Evolutionary conservation across 2,797 vertebrate species (phyloP).

Genomic region (Gastrophryne carolinensis): DNA sequence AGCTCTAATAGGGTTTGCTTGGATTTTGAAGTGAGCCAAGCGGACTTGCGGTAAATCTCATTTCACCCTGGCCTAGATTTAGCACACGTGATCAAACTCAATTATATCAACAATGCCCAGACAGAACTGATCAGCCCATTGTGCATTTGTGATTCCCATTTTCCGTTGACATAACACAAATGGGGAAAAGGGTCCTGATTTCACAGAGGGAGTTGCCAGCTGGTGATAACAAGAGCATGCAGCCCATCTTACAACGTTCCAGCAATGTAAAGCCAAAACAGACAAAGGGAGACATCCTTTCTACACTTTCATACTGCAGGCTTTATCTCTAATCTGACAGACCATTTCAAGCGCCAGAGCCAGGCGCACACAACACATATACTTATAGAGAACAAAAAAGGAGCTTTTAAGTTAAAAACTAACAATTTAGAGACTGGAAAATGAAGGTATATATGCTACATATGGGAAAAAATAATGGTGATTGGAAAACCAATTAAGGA

Average conservation of each 20-base stretch:
- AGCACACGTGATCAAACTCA: constrained; percentile 33
- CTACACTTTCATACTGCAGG: neutral
- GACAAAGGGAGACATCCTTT: constrained; percentile 27
- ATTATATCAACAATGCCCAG: constrained; percentile 30
- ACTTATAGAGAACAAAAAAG: too few species aligned
- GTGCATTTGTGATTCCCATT: constrained; percentile 30
- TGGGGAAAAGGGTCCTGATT: constrained; percentile 33
- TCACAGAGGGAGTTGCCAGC: constrained; percentile 46
- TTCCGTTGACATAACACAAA: constrained; percentile 41
- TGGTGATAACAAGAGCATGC: constrained; percentile 45
- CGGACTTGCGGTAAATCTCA: neutral
- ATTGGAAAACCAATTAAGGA: too few species aligned
- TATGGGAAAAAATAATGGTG: too few species aligned
- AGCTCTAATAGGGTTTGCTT: neutral
- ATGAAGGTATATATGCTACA: too few species aligned
- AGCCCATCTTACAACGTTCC: constrained; percentile 30
- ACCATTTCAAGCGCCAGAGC: neutral
- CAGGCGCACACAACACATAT: too few species aligned
- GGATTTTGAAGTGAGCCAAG: neutral
- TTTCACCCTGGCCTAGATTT: constrained; percentile 17
- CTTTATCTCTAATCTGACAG: neutral
- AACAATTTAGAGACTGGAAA: too few species aligned
- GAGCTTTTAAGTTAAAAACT: too few species aligned
- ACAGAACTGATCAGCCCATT: constrained; percentile 20
- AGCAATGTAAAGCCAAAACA: neutral